Evolutionary conservation across 2,797 vertebrate species (phyloP).

Genomic region (Rhyacichthys aspro): DNA sequence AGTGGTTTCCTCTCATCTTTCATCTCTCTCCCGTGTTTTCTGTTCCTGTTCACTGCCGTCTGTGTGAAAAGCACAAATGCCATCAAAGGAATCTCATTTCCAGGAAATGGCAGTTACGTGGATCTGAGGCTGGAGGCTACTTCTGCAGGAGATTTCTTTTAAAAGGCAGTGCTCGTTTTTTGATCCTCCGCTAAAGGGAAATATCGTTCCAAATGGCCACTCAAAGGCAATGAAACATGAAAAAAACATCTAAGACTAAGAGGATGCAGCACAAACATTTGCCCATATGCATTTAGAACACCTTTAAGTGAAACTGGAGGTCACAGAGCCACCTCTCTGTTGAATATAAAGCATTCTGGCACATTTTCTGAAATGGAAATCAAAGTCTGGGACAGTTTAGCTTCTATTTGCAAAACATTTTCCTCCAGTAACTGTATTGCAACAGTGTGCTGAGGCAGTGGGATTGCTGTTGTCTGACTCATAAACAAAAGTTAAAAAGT

Average conservation of each 20-base stretch:
- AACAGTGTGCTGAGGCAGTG: neutral
- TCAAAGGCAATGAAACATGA: neutral
- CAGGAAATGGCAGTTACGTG: neutral
- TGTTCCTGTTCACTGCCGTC: conserved; percentile 2
- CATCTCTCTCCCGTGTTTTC: neutral
- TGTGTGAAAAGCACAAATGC: neutral
- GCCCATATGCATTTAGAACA: neutral
- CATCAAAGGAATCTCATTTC: conserved; percentile 5
- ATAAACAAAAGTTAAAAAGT: neutral
- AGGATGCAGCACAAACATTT: neutral
- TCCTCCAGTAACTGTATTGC: neutral
- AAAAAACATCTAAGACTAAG: conserved; percentile 2
- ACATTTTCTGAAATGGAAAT: neutral
- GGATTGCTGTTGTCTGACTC: neutral
- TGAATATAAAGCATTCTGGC: neutral
- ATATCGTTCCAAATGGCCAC: neutral
- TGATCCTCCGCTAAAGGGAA: conserved; percentile 2
- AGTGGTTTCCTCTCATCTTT: neutral
- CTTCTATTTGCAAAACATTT: neutral
- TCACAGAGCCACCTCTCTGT: neutral
- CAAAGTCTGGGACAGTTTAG: neutral
- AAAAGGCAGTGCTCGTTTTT: conserved; percentile 1
- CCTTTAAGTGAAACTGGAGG: neutral
- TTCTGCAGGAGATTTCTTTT: neutral
- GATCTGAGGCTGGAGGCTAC: neutral